Percentiles rank a stretch among this genome's conserved stretches.
These are phyloP conservation scores for Podargus strigoides DNA, from an alignment of 2,797 vertebrate genomes.

Conservation along the genomic window DNA sequence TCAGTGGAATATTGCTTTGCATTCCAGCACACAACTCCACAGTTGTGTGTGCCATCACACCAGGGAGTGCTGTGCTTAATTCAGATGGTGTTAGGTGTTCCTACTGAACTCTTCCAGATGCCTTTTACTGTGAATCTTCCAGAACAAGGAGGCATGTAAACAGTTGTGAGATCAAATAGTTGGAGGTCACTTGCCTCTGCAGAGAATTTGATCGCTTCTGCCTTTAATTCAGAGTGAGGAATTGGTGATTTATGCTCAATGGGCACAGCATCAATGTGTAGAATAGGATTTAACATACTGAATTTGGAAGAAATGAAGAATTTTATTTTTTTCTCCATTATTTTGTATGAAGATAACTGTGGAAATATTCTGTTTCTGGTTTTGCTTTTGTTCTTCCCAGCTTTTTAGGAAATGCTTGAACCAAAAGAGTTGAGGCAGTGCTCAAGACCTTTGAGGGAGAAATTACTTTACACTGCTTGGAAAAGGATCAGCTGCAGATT, in stretches of 20 bases:
- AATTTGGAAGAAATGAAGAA: not conserved
- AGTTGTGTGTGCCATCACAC: fast-evolving
- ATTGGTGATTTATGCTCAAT: not conserved
- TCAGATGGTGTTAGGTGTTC: not conserved
- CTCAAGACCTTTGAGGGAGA: not conserved
- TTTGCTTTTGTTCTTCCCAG: constrained; percentile 26
- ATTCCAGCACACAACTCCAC: not conserved
- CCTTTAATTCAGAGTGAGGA: not conserved
- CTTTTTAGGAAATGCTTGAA: constrained; percentile 28
- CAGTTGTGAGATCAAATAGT: not conserved
- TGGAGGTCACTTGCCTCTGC: not conserved
- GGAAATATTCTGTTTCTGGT: constrained; percentile 12
- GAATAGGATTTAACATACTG: not conserved
- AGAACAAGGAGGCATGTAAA: not conserved
- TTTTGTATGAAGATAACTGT: constrained; percentile 20
- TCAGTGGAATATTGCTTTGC: not conserved
- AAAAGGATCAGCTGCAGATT: not conserved
- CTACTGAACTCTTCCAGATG: not conserved
- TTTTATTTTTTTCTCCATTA: not conserved
- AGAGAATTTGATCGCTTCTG: not conserved
- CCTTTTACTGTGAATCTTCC: not conserved
- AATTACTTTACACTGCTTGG: not conserved
- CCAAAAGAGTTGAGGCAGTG: not conserved
- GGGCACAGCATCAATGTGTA: not conserved
- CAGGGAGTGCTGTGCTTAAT: fast-evolving